These are phyloP conservation scores for Thunnus maccoyii DNA, from an alignment of 2,113 vertebrate species.

Conservation along the genomic window DNA sequence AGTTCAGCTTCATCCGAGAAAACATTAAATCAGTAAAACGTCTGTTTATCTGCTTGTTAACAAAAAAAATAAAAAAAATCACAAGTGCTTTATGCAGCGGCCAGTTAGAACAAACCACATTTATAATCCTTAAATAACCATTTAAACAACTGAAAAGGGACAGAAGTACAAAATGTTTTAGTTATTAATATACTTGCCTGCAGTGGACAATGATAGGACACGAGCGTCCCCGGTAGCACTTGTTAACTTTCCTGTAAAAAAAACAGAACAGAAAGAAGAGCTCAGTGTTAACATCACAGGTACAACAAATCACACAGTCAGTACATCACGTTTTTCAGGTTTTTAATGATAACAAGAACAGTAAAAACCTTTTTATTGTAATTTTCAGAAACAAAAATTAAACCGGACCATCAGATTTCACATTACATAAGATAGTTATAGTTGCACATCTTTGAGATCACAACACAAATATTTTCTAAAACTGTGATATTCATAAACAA, in stretches of 20 bases:
- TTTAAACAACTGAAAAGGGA: background rate
- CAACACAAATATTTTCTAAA: too few relatives aligned
- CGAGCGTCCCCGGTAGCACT: conserved; percentile 98
- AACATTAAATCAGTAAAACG: background rate
- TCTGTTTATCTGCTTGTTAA: background rate
- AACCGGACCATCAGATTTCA: too few relatives aligned
- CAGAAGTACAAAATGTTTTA: background rate
- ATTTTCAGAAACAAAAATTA: too few relatives aligned
- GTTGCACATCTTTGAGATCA: too few relatives aligned
- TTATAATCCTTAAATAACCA: too few relatives aligned
- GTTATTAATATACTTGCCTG: conserved; percentile 90
- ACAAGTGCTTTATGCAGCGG: background rate
- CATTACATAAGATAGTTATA: too few relatives aligned
- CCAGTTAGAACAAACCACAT: background rate
- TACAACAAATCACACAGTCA: conserved; percentile 18
- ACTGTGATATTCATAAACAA: too few relatives aligned
- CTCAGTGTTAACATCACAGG: conserved; percentile 32
- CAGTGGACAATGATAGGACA: conserved; percentile 99
- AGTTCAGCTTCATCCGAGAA: background rate
- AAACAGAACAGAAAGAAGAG: conserved; percentile 75
- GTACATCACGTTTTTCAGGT: background rate
- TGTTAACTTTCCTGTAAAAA: conserved; percentile 98
- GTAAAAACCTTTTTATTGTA: too few relatives aligned
- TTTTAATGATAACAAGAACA: background rate
- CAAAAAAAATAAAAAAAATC: background rate